phyloP scores from a whole-genome alignment of 2,113 vertebrate genomes.

The Colinus virginianus region DNA sequence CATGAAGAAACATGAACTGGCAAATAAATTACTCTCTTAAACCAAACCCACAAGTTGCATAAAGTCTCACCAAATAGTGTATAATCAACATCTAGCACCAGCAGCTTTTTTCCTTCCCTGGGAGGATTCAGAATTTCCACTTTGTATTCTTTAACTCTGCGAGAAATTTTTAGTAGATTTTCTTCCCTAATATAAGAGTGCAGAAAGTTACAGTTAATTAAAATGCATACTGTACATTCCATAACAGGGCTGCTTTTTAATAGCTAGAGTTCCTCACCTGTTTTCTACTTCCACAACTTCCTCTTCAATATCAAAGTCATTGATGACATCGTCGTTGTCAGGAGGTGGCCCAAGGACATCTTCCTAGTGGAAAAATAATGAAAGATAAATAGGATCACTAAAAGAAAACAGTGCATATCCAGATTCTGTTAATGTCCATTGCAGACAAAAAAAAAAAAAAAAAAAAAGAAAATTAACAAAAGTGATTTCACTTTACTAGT shows the following conservation, averaged over 20 bases:
- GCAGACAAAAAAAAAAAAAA: background rate
- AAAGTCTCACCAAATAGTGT: slow-evolving; percentile 93
- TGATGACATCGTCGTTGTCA: slow-evolving; percentile 97
- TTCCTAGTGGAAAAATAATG: slow-evolving; percentile 82
- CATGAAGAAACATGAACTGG: background rate
- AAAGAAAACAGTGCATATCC: background rate
- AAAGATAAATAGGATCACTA: background rate
- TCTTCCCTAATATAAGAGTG: slow-evolving; percentile 87
- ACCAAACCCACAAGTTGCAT: background rate
- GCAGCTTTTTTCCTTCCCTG: slow-evolving; percentile 93
- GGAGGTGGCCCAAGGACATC: slow-evolving; percentile 97
- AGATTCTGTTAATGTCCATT: background rate
- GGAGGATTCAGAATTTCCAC: slow-evolving; percentile 95
- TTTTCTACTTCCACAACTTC: slow-evolving; percentile 99
- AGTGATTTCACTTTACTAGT: background rate
- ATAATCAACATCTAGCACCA: slow-evolving; percentile 97
- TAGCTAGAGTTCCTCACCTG: slow-evolving; percentile 79
- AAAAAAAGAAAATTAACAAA: background rate
- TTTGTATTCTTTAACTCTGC: slow-evolving; percentile 96
- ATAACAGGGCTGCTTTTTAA: background rate
- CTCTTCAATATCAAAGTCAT: slow-evolving; percentile 99
- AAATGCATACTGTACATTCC: background rate
- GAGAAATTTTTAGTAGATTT: slow-evolving; percentile 96
- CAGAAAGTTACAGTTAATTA: slow-evolving; percentile 40
- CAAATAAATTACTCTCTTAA: background rate